Conservation (phyloP, 2,797 vertebrate genomes). For the Brotula barbata region DNA sequence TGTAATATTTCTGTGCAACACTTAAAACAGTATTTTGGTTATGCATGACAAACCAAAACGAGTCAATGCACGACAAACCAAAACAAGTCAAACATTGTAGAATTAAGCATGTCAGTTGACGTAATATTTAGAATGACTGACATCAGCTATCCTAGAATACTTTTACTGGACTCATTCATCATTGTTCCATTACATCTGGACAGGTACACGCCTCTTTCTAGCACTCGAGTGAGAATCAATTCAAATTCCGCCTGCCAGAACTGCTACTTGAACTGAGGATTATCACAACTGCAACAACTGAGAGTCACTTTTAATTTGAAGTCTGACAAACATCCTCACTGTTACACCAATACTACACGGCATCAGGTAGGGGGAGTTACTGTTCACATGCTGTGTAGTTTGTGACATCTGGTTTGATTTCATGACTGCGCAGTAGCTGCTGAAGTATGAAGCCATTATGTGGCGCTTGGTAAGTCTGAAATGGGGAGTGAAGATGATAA, state of each 20-base stretch:
- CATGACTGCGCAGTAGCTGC: constrained; percentile 11
- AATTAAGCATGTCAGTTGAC: not conserved
- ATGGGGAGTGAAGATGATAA: not conserved
- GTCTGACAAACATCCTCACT: constrained; percentile 1
- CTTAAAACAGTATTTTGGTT: too few relatives aligned
- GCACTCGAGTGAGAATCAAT: constrained; percentile 1
- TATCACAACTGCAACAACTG: constrained; percentile 17
- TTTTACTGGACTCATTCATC: constrained; percentile 13
- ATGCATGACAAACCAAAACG: too few relatives aligned
- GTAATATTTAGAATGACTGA: constrained; percentile 13
- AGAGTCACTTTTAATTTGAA: constrained; percentile 2
- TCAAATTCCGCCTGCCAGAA: constrained; percentile 12
- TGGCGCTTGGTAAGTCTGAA: not conserved
- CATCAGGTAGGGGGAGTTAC: constrained; percentile 13
- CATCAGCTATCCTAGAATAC: constrained; percentile 1
- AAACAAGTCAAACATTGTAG: not conserved
- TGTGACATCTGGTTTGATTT: constrained; percentile 15
- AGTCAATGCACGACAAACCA: too few relatives aligned
- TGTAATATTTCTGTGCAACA: too few relatives aligned
- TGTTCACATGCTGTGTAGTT: not conserved
- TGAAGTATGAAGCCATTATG: constrained; percentile 6
- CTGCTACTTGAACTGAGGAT: constrained; percentile 1
- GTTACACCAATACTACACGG: not conserved
- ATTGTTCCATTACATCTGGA: constrained; percentile 18
- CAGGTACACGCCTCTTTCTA: not conserved